phyloP scores from a whole-genome alignment of 1,140 invertebrate species.

The Drosophila kanapiae region DNA sequence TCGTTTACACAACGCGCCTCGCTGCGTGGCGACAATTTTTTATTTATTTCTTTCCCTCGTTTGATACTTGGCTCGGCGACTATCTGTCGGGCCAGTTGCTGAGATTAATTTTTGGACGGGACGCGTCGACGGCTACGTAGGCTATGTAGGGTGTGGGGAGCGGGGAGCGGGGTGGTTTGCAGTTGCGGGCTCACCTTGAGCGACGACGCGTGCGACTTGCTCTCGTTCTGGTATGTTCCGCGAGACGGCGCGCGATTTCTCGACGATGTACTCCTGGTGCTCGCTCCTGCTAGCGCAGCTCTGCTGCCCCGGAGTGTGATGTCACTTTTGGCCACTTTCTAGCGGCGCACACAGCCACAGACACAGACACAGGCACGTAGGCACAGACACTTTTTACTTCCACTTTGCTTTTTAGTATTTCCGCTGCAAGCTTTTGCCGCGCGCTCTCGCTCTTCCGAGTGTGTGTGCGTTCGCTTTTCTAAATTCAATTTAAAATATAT shows the following conservation, averaged over 20 bases:
- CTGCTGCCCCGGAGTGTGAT: constrained; percentile 59
- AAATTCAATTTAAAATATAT: constrained; percentile 81
- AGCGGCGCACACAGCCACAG: constrained; percentile 53
- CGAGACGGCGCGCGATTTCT: constrained; percentile 31
- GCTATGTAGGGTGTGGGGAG: background rate
- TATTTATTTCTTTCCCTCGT: constrained; percentile 47
- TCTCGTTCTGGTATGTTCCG: constrained; percentile 65
- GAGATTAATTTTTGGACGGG: constrained; percentile 45
- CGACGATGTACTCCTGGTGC: background rate
- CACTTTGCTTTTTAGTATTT: constrained; percentile 61
- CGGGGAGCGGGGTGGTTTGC: background rate
- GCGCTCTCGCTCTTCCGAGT: constrained; percentile 22
- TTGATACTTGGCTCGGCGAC: constrained; percentile 32
- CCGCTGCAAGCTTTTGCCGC: constrained; percentile 60
- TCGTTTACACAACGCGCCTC: constrained; percentile 28
- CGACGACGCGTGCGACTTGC: constrained; percentile 49
- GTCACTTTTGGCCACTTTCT: constrained; percentile 76
- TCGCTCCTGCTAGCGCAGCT: constrained; percentile 15
- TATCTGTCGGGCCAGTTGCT: constrained; percentile 37
- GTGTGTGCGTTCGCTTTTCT: constrained; percentile 49
- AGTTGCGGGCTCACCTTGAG: constrained; percentile 63
- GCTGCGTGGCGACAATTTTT: constrained; percentile 59
- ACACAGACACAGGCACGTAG: constrained; percentile 11
- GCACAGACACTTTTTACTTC: constrained; percentile 54
- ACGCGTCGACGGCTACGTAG: background rate